Evolutionary conservation across 1,140 invertebrate genomes (phyloP), one percentile per base, ranked within the genome.

Genomic region (Orchestia grillus): DNA sequence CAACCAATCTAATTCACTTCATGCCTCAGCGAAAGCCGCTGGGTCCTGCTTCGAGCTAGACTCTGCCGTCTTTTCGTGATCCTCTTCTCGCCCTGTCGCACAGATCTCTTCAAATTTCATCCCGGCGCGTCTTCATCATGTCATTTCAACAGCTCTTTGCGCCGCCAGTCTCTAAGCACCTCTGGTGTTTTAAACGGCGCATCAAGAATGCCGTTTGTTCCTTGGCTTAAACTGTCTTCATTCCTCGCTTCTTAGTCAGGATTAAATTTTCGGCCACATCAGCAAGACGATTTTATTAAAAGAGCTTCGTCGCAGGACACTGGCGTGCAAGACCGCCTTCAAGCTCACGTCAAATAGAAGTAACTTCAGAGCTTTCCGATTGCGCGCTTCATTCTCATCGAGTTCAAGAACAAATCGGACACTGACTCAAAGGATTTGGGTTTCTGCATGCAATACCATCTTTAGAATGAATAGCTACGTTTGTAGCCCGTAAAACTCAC

Each of bases 1-100:
- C 92, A 94, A 94, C 43, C 92, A 94, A 94, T 94, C 92, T 94
- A 94, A 94, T 94, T 94, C 92, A 94, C 92, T 94, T 94, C 92
- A 94, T 94, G 92, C 92, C 40, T 94, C 92, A 44, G 40, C 92
- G 44, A 44, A 44, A 94, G 92, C 43, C 92, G 45, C 92, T 94
- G 92, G 44, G 92, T 92, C 36, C 92, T 44, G 88, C 43, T 42
- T 44, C 88, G 88, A 90, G 88, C 88, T 42, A 90, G 88, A 42
- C 88, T 43, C 28, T 77, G 62, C 62, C 62, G 28, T 77, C 62
- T 77, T 77, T 77, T 77, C 36, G 11, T 23, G 62, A 77, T 77
- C 3, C 62, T 77, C 62, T 77, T 77, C 62, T 36, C 62, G 62
- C 62, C 62, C 62, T 77, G 62, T 77, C 62, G 62, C 62, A 23